Evolutionary conservation across 2,797 vertebrate genomes (phyloP), one percentile per base, ranked within the genome.

Genomic region (Peromyscus aztecus): DNA sequence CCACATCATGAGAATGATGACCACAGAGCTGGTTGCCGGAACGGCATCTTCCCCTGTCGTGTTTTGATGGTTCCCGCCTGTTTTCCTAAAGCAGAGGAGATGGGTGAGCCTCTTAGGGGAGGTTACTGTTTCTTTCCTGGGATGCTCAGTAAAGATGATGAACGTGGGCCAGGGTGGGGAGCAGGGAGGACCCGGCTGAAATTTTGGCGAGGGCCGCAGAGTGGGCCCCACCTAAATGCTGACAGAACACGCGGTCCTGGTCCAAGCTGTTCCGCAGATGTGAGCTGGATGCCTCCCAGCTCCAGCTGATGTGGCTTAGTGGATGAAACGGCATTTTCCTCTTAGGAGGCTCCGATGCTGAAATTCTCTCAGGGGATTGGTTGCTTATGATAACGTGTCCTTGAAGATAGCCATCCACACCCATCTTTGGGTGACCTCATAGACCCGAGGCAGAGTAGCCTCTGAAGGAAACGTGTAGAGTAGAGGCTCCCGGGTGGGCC

Each of bases 181-280:
- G 81, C 86, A 96, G 96, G 84, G 55, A 92, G 89, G 97, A 88
- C 96, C 95, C 23, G 0, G 81, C 80, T 86, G 89, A 96, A 96
- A 49, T 88, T 91, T 96, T 94, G 96, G 96, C 94, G 0, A 31
- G 19, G 76, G 49, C 55, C 59, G 4, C n/a, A 0, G 6, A 85
- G 92, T 37, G 96, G 89, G 94, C 96, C 94, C 98, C 97, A 92
- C 98, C 97, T 98, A 96, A 87, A 82, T 73, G 85, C 96, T 96
- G 95, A 93, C 94, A 43, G 97, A 95, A 97, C 93, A 94, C 87
- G 9, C 11, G 84, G 94, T 91, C 92, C 94, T 43, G 31, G 91
- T 76, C 97, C 96, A 96, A 96, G 96, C 73, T 83, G 93, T 93
- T 95, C 84, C 21, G 1, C 97, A 95, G 95, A 96, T 95, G 97